Conservation (phyloP, 2,797 vertebrate genomes). For the Enteromius trimaculatus region DNA sequence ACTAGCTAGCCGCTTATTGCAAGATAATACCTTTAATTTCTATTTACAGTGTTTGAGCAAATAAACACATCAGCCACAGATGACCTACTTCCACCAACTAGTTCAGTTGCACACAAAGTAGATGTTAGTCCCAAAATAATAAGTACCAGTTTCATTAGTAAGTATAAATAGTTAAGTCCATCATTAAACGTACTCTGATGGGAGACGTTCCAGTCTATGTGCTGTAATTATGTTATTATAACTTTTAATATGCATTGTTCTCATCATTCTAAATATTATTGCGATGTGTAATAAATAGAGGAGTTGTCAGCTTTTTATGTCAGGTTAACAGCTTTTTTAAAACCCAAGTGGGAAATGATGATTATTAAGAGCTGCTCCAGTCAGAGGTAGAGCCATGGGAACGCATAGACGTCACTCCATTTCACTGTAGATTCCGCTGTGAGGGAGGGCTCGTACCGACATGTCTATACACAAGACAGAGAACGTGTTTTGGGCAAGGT, state of each 20-base stretch:
- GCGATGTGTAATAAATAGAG: neutral
- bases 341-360: neutral
- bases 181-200: conserved; percentile 13
- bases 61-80: neutral
- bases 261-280: neutral
- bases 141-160: neutral
- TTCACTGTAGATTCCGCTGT: conserved; percentile 51
- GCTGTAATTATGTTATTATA: conserved; percentile 3
- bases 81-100: neutral
- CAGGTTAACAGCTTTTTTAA: conserved; percentile 5
- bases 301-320: neutral
- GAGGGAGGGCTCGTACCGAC: conserved; percentile 59
- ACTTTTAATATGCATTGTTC: conserved; percentile 7
- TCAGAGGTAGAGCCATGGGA: conserved; percentile 42
- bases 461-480: conserved; percentile 75
- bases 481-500: conserved; percentile 71
- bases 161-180: conserved; percentile 19
- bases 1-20: neutral
- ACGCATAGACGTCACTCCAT: conserved; percentile 38
- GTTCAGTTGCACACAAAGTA: conserved; percentile 10
- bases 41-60: neutral
- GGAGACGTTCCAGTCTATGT: neutral
- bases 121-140: conserved; percentile 7
- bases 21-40: neutral
- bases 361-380: conserved; percentile 16